Conservation (phyloP, 2,113 vertebrate species). For the Gadus macrocephalus region DNA sequence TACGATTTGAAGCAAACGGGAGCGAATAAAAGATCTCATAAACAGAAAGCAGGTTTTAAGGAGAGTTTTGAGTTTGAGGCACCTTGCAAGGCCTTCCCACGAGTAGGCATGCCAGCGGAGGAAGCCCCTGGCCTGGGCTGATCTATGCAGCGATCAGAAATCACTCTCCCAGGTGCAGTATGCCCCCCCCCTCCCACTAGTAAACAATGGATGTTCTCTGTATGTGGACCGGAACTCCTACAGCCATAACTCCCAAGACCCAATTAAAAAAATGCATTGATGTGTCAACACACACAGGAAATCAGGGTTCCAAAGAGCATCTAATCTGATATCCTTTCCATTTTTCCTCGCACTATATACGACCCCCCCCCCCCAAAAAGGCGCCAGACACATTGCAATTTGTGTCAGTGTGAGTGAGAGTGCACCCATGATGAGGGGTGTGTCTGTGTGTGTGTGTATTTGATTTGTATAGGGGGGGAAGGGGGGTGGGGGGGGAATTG, state of each 20-base stretch:
- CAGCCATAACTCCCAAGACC: slow-evolving; percentile 12
- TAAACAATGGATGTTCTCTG: slow-evolving; percentile 53
- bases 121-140: slow-evolving; percentile 34
- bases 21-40: slow-evolving; percentile 43
- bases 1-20: slow-evolving; percentile 15
- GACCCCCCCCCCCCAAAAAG: too few species aligned
- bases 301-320: slow-evolving; percentile 29
- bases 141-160: slow-evolving; percentile 41
- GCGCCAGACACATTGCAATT: too few species aligned
- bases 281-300: slow-evolving; percentile 44
- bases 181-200: neutral
- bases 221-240: slow-evolving; percentile 26
- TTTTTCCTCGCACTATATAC: neutral
- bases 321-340: slow-evolving; percentile 59
- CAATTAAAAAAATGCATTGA: slow-evolving; percentile 28
- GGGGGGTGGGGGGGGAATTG: slow-evolving; percentile 47
- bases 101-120: slow-evolving; percentile 11
- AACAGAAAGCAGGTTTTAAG: slow-evolving; percentile 36
- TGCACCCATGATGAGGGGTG: slow-evolving; percentile 45
- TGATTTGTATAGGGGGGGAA: too few species aligned
- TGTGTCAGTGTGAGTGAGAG: slow-evolving; percentile 23
- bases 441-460: slow-evolving; percentile 5
- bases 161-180: slow-evolving; percentile 38
- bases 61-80: slow-evolving; percentile 22
- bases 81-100: slow-evolving; percentile 20